Evolutionary conservation across 2,888 invertebrate species (phyloP).

Genomic region (Andrena flavipes): DNA sequence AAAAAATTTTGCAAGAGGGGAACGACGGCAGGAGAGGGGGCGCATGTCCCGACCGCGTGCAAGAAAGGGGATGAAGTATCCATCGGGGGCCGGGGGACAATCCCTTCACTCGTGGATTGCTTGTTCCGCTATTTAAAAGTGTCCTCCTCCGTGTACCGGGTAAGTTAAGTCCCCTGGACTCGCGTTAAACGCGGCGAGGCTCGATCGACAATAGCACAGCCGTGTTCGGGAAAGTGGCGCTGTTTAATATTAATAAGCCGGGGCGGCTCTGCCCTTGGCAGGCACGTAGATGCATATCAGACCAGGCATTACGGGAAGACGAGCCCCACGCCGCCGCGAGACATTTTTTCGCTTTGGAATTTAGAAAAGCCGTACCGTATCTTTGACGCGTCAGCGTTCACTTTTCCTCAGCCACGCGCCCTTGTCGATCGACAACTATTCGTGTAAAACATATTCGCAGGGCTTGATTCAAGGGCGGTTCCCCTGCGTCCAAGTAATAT

Average conservation of each 20-base stretch:
- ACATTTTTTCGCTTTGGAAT: constrained; percentile 55
- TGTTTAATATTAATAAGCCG: constrained; percentile 84
- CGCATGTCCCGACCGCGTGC: constrained; percentile 8
- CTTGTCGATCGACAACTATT: neutral
- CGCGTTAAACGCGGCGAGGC: constrained; percentile 43
- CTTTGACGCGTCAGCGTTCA: constrained; percentile 45
- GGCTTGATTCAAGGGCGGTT: neutral
- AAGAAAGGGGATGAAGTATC: constrained; percentile 72
- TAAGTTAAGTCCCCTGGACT: constrained; percentile 69
- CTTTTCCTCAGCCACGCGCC: neutral
- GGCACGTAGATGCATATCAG: constrained; percentile 84
- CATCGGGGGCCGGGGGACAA: constrained; percentile 70
- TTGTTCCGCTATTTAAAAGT: constrained; percentile 81
- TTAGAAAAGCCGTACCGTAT: constrained; percentile 55
- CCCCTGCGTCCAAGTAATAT: too few species aligned
- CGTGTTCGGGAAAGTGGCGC: constrained; percentile 75
- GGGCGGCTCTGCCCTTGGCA: constrained; percentile 79
- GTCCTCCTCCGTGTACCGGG: constrained; percentile 55
- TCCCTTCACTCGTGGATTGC: constrained; percentile 77
- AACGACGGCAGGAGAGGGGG: neutral
- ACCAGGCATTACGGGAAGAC: constrained; percentile 81
- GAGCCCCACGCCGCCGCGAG: constrained; percentile 60
- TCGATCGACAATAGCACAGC: constrained; percentile 72
- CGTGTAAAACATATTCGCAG: neutral
- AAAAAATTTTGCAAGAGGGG: constrained; percentile 52